phyloP scores from a whole-genome alignment of 2,888 invertebrate species.

The Zele albiditarsus region DNA sequence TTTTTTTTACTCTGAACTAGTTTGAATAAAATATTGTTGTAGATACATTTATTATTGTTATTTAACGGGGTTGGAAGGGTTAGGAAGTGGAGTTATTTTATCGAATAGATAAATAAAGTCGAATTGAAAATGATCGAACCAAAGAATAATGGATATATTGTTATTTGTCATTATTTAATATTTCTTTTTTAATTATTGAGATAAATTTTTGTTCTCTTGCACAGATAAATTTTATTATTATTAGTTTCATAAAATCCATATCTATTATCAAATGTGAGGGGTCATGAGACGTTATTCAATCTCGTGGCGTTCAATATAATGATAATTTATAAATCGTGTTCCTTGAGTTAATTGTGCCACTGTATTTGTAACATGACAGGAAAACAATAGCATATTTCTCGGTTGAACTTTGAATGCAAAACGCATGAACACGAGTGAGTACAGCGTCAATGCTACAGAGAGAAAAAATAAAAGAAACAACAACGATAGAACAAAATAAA shows the following conservation, averaged over 20 bases:
- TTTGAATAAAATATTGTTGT: too few relatives aligned
- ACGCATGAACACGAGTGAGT: conserved; percentile 64
- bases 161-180: too few relatives aligned
- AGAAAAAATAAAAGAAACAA: conserved; percentile 13
- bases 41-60: too few relatives aligned
- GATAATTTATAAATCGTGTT: conserved; percentile 80
- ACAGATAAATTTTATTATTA: neutral
- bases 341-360: conserved; percentile 72
- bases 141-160: too few relatives aligned
- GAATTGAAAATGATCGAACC: too few relatives aligned
- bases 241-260: neutral
- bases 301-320: conserved; percentile 70
- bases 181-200: too few relatives aligned
- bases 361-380: conserved; percentile 62
- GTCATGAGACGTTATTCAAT: neutral
- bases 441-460: conserved; percentile 61
- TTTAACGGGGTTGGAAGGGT: too few relatives aligned
- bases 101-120: too few relatives aligned
- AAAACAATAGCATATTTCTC: conserved; percentile 62
- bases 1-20: too few relatives aligned
- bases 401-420: conserved; percentile 64
- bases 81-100: too few relatives aligned
- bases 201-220: too few relatives aligned
- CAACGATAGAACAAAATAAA: too few relatives aligned
- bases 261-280: neutral